A percentile compares a stretch with the other conserved stretches of the same genome.
Evolutionary conservation across 2,113 vertebrate species (phyloP).

Genomic region (Himantopus leucocephalus): DNA sequence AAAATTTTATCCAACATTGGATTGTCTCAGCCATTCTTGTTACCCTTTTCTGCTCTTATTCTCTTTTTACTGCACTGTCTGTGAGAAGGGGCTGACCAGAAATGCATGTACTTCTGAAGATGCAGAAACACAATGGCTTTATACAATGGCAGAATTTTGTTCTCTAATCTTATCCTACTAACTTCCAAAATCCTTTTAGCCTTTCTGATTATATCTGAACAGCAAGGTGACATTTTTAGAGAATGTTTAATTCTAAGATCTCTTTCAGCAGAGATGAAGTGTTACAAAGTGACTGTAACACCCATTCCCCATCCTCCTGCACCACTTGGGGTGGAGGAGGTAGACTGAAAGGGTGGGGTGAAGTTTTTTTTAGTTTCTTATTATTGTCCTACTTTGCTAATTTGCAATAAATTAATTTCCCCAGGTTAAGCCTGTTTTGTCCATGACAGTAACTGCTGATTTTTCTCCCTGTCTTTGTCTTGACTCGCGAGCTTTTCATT

Average conservation of each 20-base stretch:
- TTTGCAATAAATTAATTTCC: not conserved
- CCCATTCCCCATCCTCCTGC: not conserved
- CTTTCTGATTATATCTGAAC: not conserved
- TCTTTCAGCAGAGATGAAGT: not conserved
- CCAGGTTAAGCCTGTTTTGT: not conserved
- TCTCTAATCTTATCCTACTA: not conserved
- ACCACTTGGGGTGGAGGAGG: not conserved
- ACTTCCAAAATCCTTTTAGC: not conserved
- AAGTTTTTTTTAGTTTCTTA: not conserved
- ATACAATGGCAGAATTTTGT: not conserved
- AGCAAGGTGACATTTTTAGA: not conserved
- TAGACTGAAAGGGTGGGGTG: too few species aligned
- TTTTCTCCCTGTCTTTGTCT: not conserved
- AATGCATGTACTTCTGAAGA: not conserved
- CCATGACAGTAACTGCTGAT: not conserved
- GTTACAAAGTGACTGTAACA: not conserved
- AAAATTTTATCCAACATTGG: not conserved
- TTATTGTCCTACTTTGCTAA: not conserved
- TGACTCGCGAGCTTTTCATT: not conserved
- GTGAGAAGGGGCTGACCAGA: not conserved
- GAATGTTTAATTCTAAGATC: not conserved
- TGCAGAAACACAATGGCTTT: not conserved
- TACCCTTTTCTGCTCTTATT: not conserved
- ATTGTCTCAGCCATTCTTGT: not conserved
- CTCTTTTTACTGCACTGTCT: not conserved